Conservation (phyloP, 2,113 vertebrate genomes). For the Oncorhynchus clarkii region DNA sequence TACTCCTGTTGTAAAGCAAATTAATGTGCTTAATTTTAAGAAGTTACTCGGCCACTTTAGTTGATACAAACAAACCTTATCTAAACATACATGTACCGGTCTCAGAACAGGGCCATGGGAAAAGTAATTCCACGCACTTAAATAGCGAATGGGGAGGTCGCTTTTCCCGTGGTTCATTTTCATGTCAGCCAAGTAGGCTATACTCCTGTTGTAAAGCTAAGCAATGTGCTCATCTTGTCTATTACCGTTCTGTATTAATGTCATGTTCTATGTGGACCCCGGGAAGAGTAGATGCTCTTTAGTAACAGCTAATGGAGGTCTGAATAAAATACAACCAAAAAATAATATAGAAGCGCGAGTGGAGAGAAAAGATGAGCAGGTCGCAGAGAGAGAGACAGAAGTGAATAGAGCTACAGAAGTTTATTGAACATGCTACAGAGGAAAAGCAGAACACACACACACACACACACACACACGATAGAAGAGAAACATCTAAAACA, state of each 20-base stretch:
- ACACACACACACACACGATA: constrained; percentile 71
- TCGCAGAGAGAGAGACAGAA: constrained; percentile 81
- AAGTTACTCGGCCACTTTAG: no score
- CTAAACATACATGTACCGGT: no score
- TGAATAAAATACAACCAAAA: constrained; percentile 74
- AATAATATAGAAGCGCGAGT: constrained; percentile 75
- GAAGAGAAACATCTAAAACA: constrained; percentile 59
- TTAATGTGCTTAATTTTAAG: no score
- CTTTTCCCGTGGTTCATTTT: no score
- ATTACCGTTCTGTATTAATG: constrained; percentile 51
- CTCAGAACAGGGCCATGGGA: no score
- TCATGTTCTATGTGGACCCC: constrained; percentile 61
- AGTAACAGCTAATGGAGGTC: not conserved
- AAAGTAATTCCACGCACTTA: no score
- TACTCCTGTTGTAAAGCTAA: no score
- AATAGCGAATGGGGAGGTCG: no score
- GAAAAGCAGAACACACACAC: constrained; percentile 78
- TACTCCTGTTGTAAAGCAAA: no score
- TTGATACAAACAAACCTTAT: no score
- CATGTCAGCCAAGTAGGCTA: no score
- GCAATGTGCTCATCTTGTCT: no score
- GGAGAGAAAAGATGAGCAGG: constrained; percentile 78
- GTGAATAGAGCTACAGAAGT: constrained; percentile 82
- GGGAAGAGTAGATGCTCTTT: constrained; percentile 7
- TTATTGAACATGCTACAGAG: constrained; percentile 80